Evolutionary conservation across 2,113 vertebrate genomes (phyloP).

Genomic region (Shinisaurus crocodilurus): DNA sequence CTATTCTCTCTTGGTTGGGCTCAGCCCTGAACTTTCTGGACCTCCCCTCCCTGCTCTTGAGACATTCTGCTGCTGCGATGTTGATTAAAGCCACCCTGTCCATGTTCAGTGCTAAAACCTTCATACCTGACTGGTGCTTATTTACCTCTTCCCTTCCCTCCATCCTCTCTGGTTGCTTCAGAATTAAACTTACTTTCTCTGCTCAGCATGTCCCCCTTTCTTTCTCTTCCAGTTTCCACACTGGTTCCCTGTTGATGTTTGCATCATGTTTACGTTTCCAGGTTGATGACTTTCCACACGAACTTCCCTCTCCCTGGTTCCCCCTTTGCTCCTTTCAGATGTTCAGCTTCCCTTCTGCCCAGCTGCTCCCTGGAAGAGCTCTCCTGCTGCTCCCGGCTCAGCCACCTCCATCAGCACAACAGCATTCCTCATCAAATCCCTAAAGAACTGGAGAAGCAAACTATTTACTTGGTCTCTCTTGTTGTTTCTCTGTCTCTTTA

Average conservation of each 20-base stretch:
- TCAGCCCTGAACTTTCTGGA: neutral
- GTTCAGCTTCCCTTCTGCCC: neutral
- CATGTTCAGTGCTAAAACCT: neutral
- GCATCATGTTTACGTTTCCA: neutral
- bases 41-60: neutral
- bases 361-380: neutral
- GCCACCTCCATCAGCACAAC: neutral
- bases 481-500: rapidly evolving
- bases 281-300: neutral
- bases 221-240: neutral
- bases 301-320: no score
- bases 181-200: no score
- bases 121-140: neutral
- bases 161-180: neutral
- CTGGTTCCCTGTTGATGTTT: neutral
- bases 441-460: neutral
- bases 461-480: neutral
- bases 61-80: neutral
- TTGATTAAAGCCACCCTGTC: neutral
- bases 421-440: neutral
- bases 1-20: rapidly evolving
- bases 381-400: neutral
- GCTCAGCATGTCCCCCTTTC: neutral
- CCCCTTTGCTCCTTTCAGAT: neutral
- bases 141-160: neutral